Percentiles rank a stretch among this genome's conserved stretches.
These are phyloP conservation scores for Passer montanus DNA, from an alignment of 2,113 vertebrate genomes.

Conservation along the genomic window DNA sequence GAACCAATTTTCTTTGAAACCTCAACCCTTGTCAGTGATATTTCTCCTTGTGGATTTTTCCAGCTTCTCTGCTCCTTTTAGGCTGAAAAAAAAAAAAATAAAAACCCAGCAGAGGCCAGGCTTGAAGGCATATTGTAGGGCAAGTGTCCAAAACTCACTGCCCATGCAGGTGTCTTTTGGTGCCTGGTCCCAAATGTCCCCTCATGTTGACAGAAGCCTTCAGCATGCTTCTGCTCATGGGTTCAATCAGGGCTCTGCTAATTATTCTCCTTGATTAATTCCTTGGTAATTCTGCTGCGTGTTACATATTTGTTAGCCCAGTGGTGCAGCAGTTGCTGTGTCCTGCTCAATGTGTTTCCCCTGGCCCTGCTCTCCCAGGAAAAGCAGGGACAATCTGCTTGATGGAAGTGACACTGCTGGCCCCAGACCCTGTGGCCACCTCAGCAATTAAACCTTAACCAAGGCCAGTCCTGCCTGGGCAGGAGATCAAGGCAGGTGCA, in stretches of 20 bases:
- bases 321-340: background rate
- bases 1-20: background rate
- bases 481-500: background rate
- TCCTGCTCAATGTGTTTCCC: background rate
- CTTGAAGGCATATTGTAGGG: background rate
- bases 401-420: conserved; percentile 14
- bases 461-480: background rate
- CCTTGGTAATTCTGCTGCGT: background rate
- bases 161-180: background rate
- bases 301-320: background rate
- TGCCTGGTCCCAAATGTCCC: background rate
- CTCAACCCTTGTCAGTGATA: background rate
- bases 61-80: background rate
- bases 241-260: background rate
- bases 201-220: background rate
- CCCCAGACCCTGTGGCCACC: background rate
- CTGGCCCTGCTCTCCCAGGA: background rate
- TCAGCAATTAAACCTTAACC: conserved; percentile 52
- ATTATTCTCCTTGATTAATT: conserved; percentile 1
- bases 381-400: background rate
- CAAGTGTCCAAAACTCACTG: background rate
- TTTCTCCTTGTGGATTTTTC: background rate
- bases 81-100: background rate
- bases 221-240: fast-evolving
- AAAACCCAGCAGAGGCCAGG: background rate